Evolutionary conservation across 2,797 vertebrate genomes (phyloP), one percentile per base, ranked within the genome.

Genomic region (Pempheris klunzingeri): DNA sequence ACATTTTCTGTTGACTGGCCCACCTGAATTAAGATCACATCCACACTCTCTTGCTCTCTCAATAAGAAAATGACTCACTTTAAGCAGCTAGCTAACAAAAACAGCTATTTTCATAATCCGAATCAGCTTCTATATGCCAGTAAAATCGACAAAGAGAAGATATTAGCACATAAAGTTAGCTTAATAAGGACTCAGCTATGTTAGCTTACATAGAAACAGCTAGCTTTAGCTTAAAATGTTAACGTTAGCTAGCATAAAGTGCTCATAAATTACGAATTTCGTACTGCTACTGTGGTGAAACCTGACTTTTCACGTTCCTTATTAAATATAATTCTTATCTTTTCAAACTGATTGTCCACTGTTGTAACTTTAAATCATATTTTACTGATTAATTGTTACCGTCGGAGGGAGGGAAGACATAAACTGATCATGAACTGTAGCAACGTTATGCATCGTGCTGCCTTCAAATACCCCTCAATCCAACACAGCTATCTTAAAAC

Each of bases 321-420:
- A 0, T 47, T 36, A 7, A 36, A 38, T 36, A 20, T 0, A 55
- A 34, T 7, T 2, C 28, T 11, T 18, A 7, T 26, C 1, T 43
- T 30, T 26, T 52, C 14, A 3, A 20, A 54, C 53, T 17, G 10
- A 20, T 0, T 2, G 10, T 5, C 38, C n/a, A 26, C 18, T n/a
- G 18, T 5, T 39, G 2, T 26, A 8, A 26, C 47, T 7, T 24
- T 14, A 24, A 6, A 2, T 3, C 13, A 1, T 18, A 36, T 38
- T 34, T 11, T 32, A 32, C 6, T 32, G 3, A 6, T 32, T 32
- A 32, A 60, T 18, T 12, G 3, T 52, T 53, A 71, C 69, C 69
- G 43, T 17, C 0, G 11, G 3, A 47, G 22, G 24, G 22, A 52
- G 32, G 32, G 34, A 26, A 39, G 14, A 0, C 32, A 26, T n/a